phyloP scores from a whole-genome alignment of 2,797 vertebrate species.

The Chelon auratus region DNA sequence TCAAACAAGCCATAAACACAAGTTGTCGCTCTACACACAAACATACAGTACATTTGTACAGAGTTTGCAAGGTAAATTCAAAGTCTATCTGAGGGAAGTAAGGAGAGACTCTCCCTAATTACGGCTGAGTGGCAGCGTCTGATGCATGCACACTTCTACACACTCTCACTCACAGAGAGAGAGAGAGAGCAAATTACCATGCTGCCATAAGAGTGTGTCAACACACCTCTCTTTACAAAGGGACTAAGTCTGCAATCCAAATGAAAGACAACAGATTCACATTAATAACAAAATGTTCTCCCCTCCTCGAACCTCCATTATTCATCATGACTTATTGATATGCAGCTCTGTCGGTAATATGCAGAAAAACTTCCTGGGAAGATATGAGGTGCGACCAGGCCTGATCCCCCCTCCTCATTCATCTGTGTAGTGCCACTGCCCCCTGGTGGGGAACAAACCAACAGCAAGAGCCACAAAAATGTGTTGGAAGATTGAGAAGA shows the following conservation, averaged over 20 bases:
- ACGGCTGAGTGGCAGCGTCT: slow-evolving; percentile 70
- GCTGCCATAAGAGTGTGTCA: slow-evolving; percentile 61
- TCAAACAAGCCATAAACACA: slow-evolving; percentile 54
- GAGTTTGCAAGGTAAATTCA: slow-evolving; percentile 70
- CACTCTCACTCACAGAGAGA: slow-evolving; percentile 21
- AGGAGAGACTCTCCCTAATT: slow-evolving; percentile 67
- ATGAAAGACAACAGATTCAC: slow-evolving; percentile 76
- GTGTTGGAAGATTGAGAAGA: not conserved
- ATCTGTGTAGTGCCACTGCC: slow-evolving; percentile 72
- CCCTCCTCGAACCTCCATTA: slow-evolving; percentile 67
- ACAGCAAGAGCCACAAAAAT: slow-evolving; percentile 6
- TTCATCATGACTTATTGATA: slow-evolving; percentile 75
- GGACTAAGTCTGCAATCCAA: slow-evolving; percentile 63
- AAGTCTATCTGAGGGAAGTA: slow-evolving; percentile 58
- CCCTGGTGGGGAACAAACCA: slow-evolving; percentile 66
- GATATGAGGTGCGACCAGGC: slow-evolving; percentile 36
- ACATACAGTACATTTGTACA: slow-evolving; percentile 19
- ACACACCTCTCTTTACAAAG: slow-evolving; percentile 71
- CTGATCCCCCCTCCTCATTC: not conserved
- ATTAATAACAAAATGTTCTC: slow-evolving; percentile 72
- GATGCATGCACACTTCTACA: slow-evolving; percentile 44
- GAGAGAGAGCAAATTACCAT: slow-evolving; percentile 59
- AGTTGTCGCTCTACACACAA: slow-evolving; percentile 14
- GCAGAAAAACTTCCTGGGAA: slow-evolving; percentile 56
- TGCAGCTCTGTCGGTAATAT: slow-evolving; percentile 57